Evolutionary conservation across 2,113 vertebrate genomes (phyloP), one percentile per base, ranked within the genome.

Genomic region (Dolichotis patagonum): DNA sequence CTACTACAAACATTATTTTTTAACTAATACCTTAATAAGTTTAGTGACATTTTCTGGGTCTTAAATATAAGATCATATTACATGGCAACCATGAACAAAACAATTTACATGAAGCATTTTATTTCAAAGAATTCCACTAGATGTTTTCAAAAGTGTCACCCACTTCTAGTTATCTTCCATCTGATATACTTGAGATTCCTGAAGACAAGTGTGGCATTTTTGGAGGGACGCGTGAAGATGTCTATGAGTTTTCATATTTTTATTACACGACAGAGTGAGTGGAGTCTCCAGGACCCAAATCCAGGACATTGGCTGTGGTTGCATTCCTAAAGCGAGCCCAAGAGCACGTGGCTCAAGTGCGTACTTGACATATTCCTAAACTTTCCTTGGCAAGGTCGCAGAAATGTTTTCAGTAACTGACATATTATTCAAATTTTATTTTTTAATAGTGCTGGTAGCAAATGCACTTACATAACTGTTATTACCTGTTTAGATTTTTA

Each of bases 301-400:
- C 41, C 67, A 26, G 75, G 54, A 94, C 41, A 41, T 46, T 85
- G 95, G 86, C 81, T 83, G 67, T 71, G 92, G 26, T 80, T 95
- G 94, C 94, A 91, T 94, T 98, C 97, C 97, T 98, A 71, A 96
- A 97, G 60, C 73, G 60, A 97, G 90, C 89, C 90, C 67, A 56
- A 96, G 98, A 98, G 98, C 98, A 98, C 54, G 95, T 85, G 98
- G 98, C 98, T 98, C 98, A 98, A 98, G 97, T 87, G 67, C 97
- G 98, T 98, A 92, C 96, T 93, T 97, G 97, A 97, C 2, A 65
- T 98, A 97, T 97, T 98, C 95, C 93, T 98, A 96, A 95, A 96
- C 30, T 95, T 98, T 88, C 81, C 35, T 90, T 98, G 98, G 97
- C 96, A 97, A 95, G 54, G 73, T 92, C 86, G 82, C 86, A 96